Conservation (phyloP, 2,113 vertebrate genomes). For the Machaerirhynchus nigripectus region DNA sequence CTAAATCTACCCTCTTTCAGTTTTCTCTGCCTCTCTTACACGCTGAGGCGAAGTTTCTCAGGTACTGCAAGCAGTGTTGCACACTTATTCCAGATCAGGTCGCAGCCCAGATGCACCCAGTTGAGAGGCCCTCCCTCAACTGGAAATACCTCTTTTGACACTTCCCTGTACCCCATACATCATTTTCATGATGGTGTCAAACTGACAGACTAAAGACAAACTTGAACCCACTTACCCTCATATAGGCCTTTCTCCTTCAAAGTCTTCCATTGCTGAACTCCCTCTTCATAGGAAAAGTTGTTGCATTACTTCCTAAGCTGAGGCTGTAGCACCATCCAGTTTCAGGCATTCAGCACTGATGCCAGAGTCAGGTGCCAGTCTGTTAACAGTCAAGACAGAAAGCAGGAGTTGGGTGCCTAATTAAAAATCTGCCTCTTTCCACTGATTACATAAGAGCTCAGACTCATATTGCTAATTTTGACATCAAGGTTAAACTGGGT, state of each 20-base stretch:
- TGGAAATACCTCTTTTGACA: neutral
- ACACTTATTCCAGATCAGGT: neutral
- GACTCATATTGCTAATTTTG: slow-evolving; percentile 30
- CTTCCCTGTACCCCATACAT: neutral
- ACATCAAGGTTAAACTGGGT: slow-evolving; percentile 26
- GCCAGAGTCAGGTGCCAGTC: neutral
- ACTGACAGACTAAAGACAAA: neutral
- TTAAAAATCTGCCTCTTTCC: slow-evolving; percentile 24
- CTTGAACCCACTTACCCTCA: neutral
- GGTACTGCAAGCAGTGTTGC: neutral
- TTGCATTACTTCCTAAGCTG: neutral
- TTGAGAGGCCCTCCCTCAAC: neutral
- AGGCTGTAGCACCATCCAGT: neutral
- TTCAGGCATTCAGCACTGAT: neutral
- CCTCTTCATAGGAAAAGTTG: neutral
- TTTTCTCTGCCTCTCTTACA: neutral
- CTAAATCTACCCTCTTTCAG: neutral
- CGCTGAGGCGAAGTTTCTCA: neutral
- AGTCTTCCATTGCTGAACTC: neutral
- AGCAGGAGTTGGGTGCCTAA: neutral
- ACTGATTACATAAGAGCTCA: slow-evolving; percentile 13
- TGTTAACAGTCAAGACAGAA: slow-evolving; percentile 16
- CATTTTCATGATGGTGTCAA: neutral
- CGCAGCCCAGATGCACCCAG: neutral
- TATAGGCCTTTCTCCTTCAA: neutral